Conservation (phyloP, 2,113 vertebrate species). For the Pandion haliaetus region DNA sequence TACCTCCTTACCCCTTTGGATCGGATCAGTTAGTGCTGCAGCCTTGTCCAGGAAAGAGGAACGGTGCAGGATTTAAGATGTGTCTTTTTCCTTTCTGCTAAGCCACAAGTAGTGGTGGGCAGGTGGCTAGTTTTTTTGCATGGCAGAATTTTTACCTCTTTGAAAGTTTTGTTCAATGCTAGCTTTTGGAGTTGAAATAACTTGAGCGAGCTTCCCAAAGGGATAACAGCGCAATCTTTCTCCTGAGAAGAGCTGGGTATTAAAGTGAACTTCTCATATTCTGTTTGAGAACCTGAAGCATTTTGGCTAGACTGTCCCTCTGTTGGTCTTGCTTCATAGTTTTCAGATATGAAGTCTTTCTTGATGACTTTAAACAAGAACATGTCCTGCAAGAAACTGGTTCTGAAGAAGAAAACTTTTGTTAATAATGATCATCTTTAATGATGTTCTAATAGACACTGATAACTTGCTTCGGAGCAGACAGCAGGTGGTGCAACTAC, state of each 20-base stretch:
- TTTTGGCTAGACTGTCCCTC: neutral
- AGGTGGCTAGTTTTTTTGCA: neutral
- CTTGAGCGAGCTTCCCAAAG: neutral
- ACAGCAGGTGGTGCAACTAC: slow-evolving; percentile 71
- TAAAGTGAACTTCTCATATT: neutral
- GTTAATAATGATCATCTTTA: neutral
- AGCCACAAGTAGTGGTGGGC: neutral
- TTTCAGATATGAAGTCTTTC: neutral
- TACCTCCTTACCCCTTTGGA: neutral
- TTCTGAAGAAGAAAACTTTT: neutral
- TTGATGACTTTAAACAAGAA: neutral
- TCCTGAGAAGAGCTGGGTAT: neutral
- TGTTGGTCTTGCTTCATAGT: neutral
- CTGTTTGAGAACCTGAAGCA: neutral
- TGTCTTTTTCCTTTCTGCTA: neutral
- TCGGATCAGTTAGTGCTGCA: neutral
- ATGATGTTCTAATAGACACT: neutral
- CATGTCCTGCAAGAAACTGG: neutral
- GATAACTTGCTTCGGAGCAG: neutral
- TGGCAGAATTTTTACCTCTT: neutral
- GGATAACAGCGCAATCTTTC: neutral
- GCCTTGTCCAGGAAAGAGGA: neutral
- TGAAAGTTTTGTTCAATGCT: neutral
- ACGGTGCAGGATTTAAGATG: neutral
- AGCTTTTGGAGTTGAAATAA: neutral